Conservation (phyloP, 2,113 vertebrate species). For the Hypanus sabinus region DNA sequence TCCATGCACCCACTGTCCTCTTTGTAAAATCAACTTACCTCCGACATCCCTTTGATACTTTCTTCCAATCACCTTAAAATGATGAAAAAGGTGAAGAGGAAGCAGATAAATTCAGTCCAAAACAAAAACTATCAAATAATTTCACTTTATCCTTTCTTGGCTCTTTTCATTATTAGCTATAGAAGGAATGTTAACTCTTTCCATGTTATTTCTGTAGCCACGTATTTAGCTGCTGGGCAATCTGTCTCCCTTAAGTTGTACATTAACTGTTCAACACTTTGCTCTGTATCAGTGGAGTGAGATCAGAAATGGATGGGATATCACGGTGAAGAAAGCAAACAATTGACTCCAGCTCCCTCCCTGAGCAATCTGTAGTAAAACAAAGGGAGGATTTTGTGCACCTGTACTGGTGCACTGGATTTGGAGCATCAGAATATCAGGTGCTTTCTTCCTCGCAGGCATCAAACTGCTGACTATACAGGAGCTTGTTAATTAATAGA, state of each 20-base stretch:
- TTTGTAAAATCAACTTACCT: too few relatives aligned
- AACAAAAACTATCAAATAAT: background rate
- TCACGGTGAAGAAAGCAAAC: background rate
- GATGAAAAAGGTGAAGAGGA: conserved; percentile 54
- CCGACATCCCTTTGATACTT: too few relatives aligned
- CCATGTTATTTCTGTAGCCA: background rate
- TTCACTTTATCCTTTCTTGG: background rate
- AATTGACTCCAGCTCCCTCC: background rate
- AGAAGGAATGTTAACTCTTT: background rate
- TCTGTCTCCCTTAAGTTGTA: background rate
- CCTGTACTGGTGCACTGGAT: background rate
- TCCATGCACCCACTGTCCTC: too few relatives aligned
- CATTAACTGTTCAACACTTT: background rate
- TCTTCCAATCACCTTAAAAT: too few relatives aligned
- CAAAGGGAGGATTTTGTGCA: background rate
- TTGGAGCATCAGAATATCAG: background rate
- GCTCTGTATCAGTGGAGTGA: background rate
- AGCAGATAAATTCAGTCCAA: conserved; percentile 55
- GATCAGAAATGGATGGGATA: background rate
- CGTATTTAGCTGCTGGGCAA: background rate
- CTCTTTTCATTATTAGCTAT: background rate
- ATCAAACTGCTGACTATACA: background rate
- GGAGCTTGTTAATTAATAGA: background rate
- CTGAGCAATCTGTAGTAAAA: background rate
- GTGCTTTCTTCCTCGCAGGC: background rate